These are phyloP conservation scores for Syngnathus scovelli DNA, from an alignment of 2,113 vertebrate genomes.

Conservation along the genomic window DNA sequence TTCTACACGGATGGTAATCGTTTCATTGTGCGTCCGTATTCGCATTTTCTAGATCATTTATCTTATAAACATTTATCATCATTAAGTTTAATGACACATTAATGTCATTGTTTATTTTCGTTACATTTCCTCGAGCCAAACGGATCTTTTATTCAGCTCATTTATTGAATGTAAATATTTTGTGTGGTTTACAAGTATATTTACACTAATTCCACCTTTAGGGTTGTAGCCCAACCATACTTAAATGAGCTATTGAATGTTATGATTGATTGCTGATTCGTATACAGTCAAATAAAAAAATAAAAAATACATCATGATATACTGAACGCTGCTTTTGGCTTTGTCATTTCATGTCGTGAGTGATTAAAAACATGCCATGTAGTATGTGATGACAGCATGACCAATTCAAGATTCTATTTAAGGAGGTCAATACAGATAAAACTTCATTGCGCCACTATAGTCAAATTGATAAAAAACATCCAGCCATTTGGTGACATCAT, in stretches of 20 bases:
- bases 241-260: slow-evolving; percentile 8
- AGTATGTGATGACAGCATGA: not conserved
- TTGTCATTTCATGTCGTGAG: not conserved
- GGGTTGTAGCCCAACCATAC: slow-evolving; percentile 7
- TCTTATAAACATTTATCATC: slow-evolving; percentile 12
- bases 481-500: not conserved
- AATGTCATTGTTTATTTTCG: slow-evolving; percentile 18
- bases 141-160: slow-evolving; percentile 3
- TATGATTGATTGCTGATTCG: slow-evolving; percentile 9
- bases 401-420: not conserved
- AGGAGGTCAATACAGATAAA: not conserved
- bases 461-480: not conserved
- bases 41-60: slow-evolving; percentile 6
- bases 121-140: slow-evolving; percentile 6
- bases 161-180: slow-evolving; percentile 30
- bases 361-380: not conserved
- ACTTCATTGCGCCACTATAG: not conserved
- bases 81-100: not conserved
- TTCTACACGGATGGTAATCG: slow-evolving; percentile 56
- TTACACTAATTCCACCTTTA: slow-evolving; percentile 20
- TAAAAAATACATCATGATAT: not conserved
- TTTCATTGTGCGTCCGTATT: slow-evolving; percentile 21
- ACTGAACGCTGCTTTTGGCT: not conserved
- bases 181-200: slow-evolving; percentile 1
- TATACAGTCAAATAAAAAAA: not conserved